Evolutionary conservation across 2,797 vertebrate genomes (phyloP).

Genomic region (Clarias pachynema): DNA sequence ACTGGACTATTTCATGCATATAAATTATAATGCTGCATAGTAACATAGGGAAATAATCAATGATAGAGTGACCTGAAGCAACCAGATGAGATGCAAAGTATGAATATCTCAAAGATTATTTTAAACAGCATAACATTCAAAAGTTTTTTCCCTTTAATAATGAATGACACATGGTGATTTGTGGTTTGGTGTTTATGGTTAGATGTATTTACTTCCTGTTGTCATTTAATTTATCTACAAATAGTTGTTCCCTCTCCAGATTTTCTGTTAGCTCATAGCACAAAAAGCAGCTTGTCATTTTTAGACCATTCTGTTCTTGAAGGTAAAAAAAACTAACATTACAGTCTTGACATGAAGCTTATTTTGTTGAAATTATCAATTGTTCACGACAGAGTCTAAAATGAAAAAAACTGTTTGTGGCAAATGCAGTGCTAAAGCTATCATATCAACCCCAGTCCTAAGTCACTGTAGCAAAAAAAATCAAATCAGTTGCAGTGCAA

Average conservation of each 20-base stretch:
- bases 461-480: too few relatives aligned
- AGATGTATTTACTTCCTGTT: neutral
- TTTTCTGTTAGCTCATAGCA: neutral
- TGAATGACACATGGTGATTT: neutral
- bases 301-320: too few relatives aligned
- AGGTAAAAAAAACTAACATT: too few relatives aligned
- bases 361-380: too few relatives aligned
- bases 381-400: too few relatives aligned
- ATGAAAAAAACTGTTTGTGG: too few relatives aligned
- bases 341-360: too few relatives aligned
- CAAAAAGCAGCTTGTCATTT: neutral
- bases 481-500: too few relatives aligned
- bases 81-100: neutral
- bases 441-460: too few relatives aligned
- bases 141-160: neutral
- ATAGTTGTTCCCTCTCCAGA: neutral
- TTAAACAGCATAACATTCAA: neutral
- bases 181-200: neutral
- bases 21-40: neutral
- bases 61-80: neutral
- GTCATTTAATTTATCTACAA: neutral
- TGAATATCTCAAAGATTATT: neutral
- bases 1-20: neutral
- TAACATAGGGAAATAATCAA: neutral
- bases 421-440: too few relatives aligned